Evolutionary conservation across 2,888 invertebrate species (phyloP).

Genomic region (Proisotoma minuta): DNA sequence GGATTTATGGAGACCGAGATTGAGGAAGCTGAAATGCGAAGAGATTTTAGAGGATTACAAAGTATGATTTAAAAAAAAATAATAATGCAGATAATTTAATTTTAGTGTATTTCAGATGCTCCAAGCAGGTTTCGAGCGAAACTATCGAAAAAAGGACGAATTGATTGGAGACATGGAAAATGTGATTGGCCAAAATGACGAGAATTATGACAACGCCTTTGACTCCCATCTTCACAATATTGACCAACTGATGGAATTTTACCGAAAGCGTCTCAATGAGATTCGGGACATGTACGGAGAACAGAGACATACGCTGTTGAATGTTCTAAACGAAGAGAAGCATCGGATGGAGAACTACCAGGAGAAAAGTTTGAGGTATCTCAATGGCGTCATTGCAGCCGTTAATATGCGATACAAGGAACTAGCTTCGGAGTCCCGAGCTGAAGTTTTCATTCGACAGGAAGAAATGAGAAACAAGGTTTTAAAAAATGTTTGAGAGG

Average conservation of each 20-base stretch:
- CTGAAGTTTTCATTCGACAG: constrained; percentile 37
- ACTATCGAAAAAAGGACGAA: constrained; percentile 42
- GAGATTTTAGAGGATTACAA: constrained; percentile 45
- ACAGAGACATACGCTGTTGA: constrained; percentile 24
- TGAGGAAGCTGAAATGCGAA: constrained; percentile 42
- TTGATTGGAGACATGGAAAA: constrained; percentile 41
- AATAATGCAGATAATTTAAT: neutral
- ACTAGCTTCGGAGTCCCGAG: constrained; percentile 35
- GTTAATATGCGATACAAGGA: constrained; percentile 34
- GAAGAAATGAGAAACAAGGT: constrained; percentile 44
- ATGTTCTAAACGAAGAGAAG: constrained; percentile 36
- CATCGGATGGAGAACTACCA: constrained; percentile 38
- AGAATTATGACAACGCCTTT: constrained; percentile 42
- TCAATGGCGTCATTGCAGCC: constrained; percentile 30
- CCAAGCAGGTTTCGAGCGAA: constrained; percentile 42
- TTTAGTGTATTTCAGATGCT: constrained; percentile 22
- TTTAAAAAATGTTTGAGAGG: no score
- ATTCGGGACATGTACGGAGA: constrained; percentile 35
- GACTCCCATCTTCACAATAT: constrained; percentile 45
- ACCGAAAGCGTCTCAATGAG: constrained; percentile 34
- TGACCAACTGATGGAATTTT: constrained; percentile 45
- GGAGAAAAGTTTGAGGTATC: constrained; percentile 33
- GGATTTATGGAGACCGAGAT: constrained; percentile 44
- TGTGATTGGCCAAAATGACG: constrained; percentile 37
- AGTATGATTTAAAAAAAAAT: constrained; percentile 20